These are phyloP conservation scores for Netelia inedita DNA, from an alignment of 2,888 invertebrate species.

Conservation along the genomic window DNA sequence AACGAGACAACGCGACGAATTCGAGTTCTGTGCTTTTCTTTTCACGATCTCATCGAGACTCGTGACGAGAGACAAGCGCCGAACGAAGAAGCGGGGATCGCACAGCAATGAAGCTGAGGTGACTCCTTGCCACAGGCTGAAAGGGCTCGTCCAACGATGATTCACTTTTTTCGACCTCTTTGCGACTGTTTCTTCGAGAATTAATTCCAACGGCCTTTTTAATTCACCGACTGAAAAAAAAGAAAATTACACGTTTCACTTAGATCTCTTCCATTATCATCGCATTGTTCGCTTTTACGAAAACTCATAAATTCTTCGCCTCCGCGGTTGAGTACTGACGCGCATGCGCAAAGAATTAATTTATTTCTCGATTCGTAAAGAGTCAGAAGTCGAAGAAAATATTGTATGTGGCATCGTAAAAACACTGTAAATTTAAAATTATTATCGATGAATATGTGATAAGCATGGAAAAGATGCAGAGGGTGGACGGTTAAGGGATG, in stretches of 20 bases:
- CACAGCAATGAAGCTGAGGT: constrained; percentile 20
- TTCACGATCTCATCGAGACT: constrained; percentile 44
- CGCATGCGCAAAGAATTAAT: too few relatives aligned
- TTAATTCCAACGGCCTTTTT: neutral
- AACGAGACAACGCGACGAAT: constrained; percentile 37
- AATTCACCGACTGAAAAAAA: too few relatives aligned
- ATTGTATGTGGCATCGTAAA: too few relatives aligned
- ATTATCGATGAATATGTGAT: too few relatives aligned
- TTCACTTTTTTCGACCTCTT: constrained; percentile 44
- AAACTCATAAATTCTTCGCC: too few relatives aligned
- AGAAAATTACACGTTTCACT: too few relatives aligned
- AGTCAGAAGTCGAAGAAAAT: too few relatives aligned
- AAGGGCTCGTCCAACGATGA: constrained; percentile 25
- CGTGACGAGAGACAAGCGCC: neutral
- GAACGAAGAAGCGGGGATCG: constrained; percentile 6
- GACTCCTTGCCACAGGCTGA: neutral
- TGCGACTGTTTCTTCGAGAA: neutral
- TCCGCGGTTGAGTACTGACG: too few relatives aligned
- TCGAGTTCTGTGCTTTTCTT: constrained; percentile 32
- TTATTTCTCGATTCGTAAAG: too few relatives aligned
- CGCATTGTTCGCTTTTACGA: too few relatives aligned
- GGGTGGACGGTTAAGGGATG: constrained; percentile 54
- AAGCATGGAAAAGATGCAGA: constrained; percentile 12
- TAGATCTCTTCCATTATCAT: too few relatives aligned
- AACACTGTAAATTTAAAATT: too few relatives aligned